phyloP scores from a whole-genome alignment of 2,113 vertebrate genomes.

The Protobothrops mucrosquamatus region DNA sequence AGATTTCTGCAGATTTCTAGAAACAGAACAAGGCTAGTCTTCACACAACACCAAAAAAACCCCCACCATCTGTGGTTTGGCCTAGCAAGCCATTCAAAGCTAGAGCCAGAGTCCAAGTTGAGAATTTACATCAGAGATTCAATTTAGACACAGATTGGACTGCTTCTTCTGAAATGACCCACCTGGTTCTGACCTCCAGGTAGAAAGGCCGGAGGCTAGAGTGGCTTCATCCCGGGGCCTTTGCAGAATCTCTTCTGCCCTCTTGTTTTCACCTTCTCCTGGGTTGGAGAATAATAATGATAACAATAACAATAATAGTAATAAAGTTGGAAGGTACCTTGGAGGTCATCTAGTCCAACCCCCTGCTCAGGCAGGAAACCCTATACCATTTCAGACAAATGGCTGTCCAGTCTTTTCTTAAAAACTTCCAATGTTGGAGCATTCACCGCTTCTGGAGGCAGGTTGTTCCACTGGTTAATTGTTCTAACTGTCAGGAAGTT shows the following conservation, averaged over 20 bases:
- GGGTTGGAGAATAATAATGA: background rate
- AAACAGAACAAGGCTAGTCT: background rate
- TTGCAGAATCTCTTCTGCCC: background rate
- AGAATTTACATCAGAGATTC: background rate
- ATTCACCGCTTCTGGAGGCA: no score
- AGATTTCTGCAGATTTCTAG: background rate
- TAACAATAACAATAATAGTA: no score
- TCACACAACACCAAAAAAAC: background rate
- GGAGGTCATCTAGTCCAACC: no score
- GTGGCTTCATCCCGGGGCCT: background rate
- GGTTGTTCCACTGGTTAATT: no score
- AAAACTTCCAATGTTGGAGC: no score
- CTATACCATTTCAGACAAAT: no score
- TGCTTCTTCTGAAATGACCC: background rate
- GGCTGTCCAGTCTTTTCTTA: no score
- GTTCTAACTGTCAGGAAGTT: no score
- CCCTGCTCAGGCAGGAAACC: no score
- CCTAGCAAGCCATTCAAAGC: background rate
- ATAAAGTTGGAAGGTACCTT: no score
- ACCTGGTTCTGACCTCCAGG: background rate
- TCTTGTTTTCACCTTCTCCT: background rate
- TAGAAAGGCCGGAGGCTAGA: background rate
- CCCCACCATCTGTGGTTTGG: background rate
- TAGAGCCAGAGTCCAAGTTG: background rate
- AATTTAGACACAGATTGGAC: no score